phyloP scores from a whole-genome alignment of 2,888 invertebrate species.

The Lasioglossum oenotherae region DNA sequence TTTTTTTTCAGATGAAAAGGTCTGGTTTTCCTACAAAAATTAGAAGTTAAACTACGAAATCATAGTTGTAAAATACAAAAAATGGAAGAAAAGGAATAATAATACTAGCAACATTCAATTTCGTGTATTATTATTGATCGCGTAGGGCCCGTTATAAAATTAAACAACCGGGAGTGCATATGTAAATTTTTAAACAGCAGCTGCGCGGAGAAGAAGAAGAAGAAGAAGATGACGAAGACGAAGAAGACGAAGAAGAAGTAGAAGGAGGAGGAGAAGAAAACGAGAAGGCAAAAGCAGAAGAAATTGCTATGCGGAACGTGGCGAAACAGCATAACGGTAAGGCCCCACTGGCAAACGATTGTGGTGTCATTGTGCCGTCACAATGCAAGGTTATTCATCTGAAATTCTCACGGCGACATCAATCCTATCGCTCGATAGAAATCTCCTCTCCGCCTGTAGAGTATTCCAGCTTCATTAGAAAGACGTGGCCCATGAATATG shows the following conservation, averaged over 20 bases:
- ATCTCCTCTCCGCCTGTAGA: slow-evolving; percentile 71
- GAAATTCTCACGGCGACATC: slow-evolving; percentile 82
- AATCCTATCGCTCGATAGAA: slow-evolving; percentile 82
- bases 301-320: slow-evolving; percentile 82
- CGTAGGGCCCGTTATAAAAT: background rate
- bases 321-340: slow-evolving; percentile 82
- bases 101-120: background rate
- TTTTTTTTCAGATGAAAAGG: background rate
- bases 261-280: slow-evolving; percentile 1
- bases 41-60: background rate
- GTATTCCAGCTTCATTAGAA: slow-evolving; percentile 70
- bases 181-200: slow-evolving; percentile 31
- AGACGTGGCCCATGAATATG: slow-evolving; percentile 72
- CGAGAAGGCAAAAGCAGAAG: slow-evolving; percentile 41
- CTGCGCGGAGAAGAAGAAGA: background rate
- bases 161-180: slow-evolving; percentile 2
- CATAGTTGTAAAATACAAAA: too few species aligned
- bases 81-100: background rate
- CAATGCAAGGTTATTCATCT: slow-evolving; percentile 84
- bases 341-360: slow-evolving; percentile 79
- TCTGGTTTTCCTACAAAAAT: background rate
- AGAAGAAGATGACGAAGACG: background rate
- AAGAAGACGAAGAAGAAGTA: background rate
- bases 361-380: slow-evolving; percentile 82
- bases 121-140: background rate